phyloP scores from a whole-genome alignment of 2,888 invertebrate genomes.

The Phrixothrix hirtus region DNA sequence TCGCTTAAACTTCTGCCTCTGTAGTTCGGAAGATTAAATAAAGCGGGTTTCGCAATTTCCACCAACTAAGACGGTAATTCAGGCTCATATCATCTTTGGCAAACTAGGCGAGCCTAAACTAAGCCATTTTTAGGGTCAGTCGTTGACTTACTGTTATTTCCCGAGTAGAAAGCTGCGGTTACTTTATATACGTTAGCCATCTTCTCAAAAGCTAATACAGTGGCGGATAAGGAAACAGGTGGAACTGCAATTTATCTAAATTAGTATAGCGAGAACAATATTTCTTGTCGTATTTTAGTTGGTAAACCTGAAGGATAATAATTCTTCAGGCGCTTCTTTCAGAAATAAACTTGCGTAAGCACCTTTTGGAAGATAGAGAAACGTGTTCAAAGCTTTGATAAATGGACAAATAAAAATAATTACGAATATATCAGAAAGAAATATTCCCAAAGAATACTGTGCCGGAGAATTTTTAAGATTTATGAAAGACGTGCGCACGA shows the following conservation, averaged over 20 bases:
- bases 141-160: too few species aligned
- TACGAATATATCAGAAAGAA: background rate
- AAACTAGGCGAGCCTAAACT: background rate
- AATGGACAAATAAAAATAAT: slow-evolving; percentile 1
- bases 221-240: slow-evolving; percentile 21
- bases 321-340: slow-evolving; percentile 7
- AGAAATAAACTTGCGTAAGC: background rate
- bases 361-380: background rate
- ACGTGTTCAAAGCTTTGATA: slow-evolving; percentile 4
- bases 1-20: too few species aligned
- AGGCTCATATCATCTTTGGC: too few species aligned
- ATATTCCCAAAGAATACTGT: too few species aligned
- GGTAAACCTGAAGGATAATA: slow-evolving; percentile 4
- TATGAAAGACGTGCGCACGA: background rate
- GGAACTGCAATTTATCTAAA: slow-evolving; percentile 19
- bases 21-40: too few species aligned
- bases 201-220: slow-evolving; percentile 9
- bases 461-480: background rate
- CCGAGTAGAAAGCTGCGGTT: too few species aligned
- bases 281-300: slow-evolving; percentile 15
- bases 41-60: too few species aligned
- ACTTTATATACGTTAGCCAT: too few species aligned
- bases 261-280: slow-evolving; percentile 16
- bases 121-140: background rate
- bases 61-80: too few species aligned